phyloP scores from a whole-genome alignment of 2,113 vertebrate genomes.

The Cyphomyrus discorhynchus region DNA sequence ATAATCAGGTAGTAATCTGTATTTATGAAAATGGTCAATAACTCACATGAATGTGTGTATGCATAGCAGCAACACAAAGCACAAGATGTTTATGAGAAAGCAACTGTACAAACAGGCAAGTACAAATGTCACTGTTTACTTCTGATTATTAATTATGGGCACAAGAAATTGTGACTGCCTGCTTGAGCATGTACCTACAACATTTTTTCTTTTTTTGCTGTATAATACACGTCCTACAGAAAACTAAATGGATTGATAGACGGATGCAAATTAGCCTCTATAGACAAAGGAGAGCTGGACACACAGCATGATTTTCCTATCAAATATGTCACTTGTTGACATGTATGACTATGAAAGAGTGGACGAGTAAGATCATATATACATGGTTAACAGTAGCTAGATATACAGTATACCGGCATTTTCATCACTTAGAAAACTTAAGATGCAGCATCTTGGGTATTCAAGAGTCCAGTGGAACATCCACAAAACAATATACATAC shows the following conservation, averaged over 20 bases:
- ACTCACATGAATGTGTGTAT: not conserved
- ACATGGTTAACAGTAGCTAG: constrained; percentile 14
- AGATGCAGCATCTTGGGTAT: constrained; percentile 23
- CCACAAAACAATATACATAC: constrained; percentile 3
- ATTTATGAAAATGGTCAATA: not conserved
- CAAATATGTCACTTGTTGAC: not conserved
- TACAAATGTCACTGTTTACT: not conserved
- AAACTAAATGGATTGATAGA: not conserved
- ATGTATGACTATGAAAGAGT: constrained; percentile 4
- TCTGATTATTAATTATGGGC: not conserved
- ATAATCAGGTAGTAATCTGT: not conserved
- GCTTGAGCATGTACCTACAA: not conserved
- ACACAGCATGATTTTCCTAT: not conserved
- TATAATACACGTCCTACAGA: not conserved
- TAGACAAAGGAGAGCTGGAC: not conserved
- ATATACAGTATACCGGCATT: constrained; percentile 26
- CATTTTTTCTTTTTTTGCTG: not conserved
- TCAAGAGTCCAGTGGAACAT: constrained; percentile 17
- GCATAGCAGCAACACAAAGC: not conserved
- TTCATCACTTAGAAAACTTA: constrained; percentile 11
- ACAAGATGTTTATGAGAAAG: not conserved
- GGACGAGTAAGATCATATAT: constrained; percentile 1
- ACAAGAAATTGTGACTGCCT: not conserved
- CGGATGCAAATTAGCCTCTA: not conserved
- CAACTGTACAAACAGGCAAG: not conserved